Evolutionary conservation across 1,140 invertebrate species (phyloP).

Genomic region (Propsilocerus akamusi): DNA sequence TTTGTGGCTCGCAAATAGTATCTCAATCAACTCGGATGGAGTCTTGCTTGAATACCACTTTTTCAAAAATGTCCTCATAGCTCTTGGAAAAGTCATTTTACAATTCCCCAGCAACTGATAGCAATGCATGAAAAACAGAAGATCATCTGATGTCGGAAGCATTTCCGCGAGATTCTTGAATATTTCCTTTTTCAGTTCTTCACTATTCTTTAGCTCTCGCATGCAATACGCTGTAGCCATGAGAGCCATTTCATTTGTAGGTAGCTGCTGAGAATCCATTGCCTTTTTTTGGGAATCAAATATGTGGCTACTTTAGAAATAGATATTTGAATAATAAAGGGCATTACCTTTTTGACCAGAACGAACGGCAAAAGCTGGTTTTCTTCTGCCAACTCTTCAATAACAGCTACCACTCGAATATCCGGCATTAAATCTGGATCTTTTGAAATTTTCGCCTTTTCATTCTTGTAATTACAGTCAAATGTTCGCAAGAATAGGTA

Average conservation of each 20-base stretch:
- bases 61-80: neutral
- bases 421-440: neutral
- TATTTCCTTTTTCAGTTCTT: neutral
- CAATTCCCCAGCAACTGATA: neutral
- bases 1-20: neutral
- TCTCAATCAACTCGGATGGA: neutral
- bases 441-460: neutral
- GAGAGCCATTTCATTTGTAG: neutral
- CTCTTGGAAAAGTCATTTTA: neutral
- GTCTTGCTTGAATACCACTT: neutral
- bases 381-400: neutral
- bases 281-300: neutral
- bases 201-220: neutral
- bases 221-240: neutral
- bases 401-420: too few species aligned
- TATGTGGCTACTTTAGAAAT: too few species aligned
- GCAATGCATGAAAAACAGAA: neutral
- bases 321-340: neutral
- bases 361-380: neutral
- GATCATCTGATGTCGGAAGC: neutral
- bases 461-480: neutral
- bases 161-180: neutral
- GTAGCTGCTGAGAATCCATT: neutral
- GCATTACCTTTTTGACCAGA: neutral
- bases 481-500: neutral